Evolutionary conservation across 2,888 invertebrate species (phyloP).

Genomic region (Polyploca ridens): DNA sequence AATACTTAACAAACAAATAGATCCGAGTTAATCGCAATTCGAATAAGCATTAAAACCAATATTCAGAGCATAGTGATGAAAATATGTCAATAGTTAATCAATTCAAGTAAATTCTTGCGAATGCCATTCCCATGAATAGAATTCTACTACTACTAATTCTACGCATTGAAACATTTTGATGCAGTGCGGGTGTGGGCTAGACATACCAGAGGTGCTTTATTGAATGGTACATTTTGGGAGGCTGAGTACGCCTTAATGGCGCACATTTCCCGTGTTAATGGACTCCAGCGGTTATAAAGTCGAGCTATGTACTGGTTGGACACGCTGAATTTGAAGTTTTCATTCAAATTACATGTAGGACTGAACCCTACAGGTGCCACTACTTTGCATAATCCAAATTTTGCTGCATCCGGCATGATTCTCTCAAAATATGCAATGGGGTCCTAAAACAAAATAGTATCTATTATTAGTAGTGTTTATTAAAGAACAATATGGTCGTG

Average conservation of each 20-base stretch:
- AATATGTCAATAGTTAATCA: too few species aligned
- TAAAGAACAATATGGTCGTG: too few species aligned
- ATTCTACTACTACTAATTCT: too few species aligned
- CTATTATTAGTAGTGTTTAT: background rate
- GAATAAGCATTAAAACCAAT: too few species aligned
- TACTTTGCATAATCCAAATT: slow-evolving; percentile 94
- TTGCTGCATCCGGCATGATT: slow-evolving; percentile 89
- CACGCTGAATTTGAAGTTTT: slow-evolving; percentile 94
- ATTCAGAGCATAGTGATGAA: too few species aligned
- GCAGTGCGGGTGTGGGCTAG: too few species aligned
- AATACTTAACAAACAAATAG: too few species aligned
- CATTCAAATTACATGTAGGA: slow-evolving; percentile 90
- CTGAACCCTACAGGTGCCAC: slow-evolving; percentile 92
- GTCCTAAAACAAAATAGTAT: slow-evolving; percentile 80
- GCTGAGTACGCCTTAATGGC: slow-evolving; percentile 93
- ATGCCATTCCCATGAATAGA: too few species aligned
- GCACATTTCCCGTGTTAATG: slow-evolving; percentile 92
- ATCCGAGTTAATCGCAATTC: too few species aligned
- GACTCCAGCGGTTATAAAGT: slow-evolving; percentile 95
- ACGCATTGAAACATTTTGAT: too few species aligned
- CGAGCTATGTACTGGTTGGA: slow-evolving; percentile 96
- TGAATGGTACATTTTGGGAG: slow-evolving; percentile 89
- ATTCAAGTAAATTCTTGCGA: too few species aligned
- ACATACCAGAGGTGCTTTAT: slow-evolving; percentile 91
- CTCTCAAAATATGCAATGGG: slow-evolving; percentile 93